These are phyloP conservation scores for Leptopterna dolabrata DNA, from an alignment of 2,888 invertebrate genomes.

Conservation along the genomic window DNA sequence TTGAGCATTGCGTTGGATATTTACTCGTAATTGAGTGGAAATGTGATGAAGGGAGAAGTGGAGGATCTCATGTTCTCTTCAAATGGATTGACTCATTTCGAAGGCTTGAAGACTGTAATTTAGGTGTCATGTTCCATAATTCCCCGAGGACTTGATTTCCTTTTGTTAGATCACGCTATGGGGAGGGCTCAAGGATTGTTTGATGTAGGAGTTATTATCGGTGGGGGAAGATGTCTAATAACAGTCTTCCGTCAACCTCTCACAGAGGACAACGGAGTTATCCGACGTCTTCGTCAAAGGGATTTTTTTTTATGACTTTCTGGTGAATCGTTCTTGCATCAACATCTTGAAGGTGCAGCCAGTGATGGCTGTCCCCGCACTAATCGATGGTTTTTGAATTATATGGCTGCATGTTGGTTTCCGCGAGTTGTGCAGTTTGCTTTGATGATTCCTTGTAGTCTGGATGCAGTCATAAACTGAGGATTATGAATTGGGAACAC, in stretches of 20 bases:
- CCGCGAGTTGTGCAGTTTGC: too few species aligned
- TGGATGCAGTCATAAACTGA: too few species aligned
- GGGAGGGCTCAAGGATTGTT: background rate
- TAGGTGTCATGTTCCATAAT: conserved; percentile 5
- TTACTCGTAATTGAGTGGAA: conserved; percentile 5
- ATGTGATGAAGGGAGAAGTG: background rate
- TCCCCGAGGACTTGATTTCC: background rate
- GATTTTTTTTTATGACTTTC: background rate
- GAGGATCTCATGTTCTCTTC: background rate
- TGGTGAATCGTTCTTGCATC: background rate
- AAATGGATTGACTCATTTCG: conserved; percentile 25
- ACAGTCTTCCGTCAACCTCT: background rate
- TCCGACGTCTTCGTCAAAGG: background rate
- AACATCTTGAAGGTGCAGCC: too few species aligned
- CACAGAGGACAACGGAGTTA: background rate
- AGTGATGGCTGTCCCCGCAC: too few species aligned
- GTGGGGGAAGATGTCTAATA: background rate
- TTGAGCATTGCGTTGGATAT: background rate
- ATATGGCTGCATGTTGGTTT: too few species aligned
- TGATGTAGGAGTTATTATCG: background rate
- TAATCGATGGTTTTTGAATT: too few species aligned
- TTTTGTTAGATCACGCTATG: background rate
- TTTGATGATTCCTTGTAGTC: too few species aligned
- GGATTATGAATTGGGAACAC: too few species aligned
- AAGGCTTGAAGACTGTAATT: conserved; percentile 20